These are phyloP conservation scores for Drosophila kepulauana DNA, from an alignment of 1,140 invertebrate genomes.

Conservation along the genomic window DNA sequence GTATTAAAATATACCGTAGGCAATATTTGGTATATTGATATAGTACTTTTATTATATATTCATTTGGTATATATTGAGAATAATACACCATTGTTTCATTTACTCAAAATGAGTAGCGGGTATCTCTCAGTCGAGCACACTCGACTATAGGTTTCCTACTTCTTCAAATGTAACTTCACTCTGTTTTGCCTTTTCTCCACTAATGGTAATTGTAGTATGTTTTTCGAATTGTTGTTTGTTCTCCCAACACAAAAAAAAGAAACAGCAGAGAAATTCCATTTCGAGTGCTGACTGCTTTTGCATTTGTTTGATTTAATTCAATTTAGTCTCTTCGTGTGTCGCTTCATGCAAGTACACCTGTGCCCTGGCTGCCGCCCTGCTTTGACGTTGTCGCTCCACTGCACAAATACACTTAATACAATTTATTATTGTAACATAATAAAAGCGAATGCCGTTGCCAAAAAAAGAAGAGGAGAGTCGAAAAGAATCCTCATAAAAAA, in stretches of 20 bases:
- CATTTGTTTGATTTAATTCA: conserved; percentile 55
- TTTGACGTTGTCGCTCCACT: conserved; percentile 12
- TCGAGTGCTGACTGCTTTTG: conserved; percentile 29
- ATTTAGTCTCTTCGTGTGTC: conserved; percentile 41
- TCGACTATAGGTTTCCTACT: no score
- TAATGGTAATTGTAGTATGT: background rate
- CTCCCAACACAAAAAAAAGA: background rate
- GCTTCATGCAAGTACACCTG: conserved; percentile 54
- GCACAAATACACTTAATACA: conserved; percentile 61
- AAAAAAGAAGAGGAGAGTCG: background rate
- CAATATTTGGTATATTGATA: no score
- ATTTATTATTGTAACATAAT: conserved; percentile 69
- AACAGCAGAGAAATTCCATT: conserved; percentile 21
- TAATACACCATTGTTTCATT: no score
- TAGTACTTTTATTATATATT: no score
- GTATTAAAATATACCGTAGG: no score
- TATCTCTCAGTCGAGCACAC: no score
- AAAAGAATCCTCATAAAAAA: conserved; percentile 45
- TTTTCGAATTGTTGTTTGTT: background rate
- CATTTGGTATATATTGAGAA: no score
- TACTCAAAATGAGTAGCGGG: no score
- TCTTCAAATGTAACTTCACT: background rate
- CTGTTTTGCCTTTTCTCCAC: background rate
- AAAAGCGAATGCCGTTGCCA: conserved; percentile 35
- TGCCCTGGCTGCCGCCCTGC: conserved; percentile 9